These are phyloP conservation scores for Papilio machaon DNA, from an alignment of 1,140 invertebrate species.

Conservation along the genomic window DNA sequence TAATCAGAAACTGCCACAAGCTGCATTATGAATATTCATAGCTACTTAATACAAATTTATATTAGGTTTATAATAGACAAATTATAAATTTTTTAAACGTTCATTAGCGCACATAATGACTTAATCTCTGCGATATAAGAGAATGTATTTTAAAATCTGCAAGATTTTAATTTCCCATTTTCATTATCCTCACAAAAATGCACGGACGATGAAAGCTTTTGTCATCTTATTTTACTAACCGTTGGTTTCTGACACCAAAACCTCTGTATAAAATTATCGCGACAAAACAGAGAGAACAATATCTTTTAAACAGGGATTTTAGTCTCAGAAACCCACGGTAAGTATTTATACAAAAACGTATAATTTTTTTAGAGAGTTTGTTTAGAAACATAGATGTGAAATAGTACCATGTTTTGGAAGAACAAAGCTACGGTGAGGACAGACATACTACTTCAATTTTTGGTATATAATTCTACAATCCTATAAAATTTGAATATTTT, in stretches of 20 bases:
- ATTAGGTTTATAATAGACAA: not conserved
- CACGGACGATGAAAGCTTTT: not conserved
- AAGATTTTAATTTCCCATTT: conserved; percentile 2
- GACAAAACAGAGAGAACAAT: too few relatives aligned
- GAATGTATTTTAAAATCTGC: not conserved
- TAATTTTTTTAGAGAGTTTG: too few relatives aligned
- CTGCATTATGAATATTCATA: not conserved
- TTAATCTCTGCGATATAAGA: not conserved
- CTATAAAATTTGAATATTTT: not conserved
- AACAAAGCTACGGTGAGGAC: too few relatives aligned
- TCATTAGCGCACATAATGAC: conserved; percentile 4
- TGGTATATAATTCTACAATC: not conserved
- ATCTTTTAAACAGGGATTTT: too few relatives aligned
- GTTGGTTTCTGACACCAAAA: not conserved
- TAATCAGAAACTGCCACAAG: not conserved
- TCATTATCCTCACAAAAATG: not conserved
- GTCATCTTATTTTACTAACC: not conserved
- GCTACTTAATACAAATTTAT: not conserved
- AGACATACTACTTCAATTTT: too few relatives aligned
- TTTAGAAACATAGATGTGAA: too few relatives aligned
- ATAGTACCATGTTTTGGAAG: too few relatives aligned
- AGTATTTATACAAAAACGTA: too few relatives aligned
- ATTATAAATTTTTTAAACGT: not conserved
- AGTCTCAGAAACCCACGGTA: too few relatives aligned
- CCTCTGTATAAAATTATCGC: too few relatives aligned